Conservation (phyloP, 2,797 vertebrate species). For the Craterocephalus amniculus region DNA sequence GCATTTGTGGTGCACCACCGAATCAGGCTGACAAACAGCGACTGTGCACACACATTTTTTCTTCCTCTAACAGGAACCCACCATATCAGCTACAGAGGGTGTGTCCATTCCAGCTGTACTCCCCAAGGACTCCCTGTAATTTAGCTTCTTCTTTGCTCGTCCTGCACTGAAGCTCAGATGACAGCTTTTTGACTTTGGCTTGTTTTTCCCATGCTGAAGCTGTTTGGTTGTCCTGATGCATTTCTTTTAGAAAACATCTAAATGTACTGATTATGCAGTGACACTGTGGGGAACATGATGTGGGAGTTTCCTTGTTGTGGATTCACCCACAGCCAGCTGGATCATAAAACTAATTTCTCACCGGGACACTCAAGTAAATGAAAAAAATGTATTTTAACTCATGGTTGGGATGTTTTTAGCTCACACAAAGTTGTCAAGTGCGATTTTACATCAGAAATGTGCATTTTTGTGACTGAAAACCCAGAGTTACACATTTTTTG, state of each 20-base stretch:
- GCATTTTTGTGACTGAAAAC: background rate
- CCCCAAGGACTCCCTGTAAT: slow-evolving; percentile 76
- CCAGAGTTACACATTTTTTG: background rate
- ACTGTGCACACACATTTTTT: background rate
- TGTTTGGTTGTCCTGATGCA: background rate
- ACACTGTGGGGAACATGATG: background rate
- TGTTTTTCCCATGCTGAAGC: background rate
- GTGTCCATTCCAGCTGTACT: slow-evolving; percentile 74
- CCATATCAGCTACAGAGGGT: slow-evolving; percentile 68
- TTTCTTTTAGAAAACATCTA: background rate
- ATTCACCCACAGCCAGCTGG: slow-evolving; percentile 10
- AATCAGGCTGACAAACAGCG: background rate
- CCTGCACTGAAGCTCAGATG: slow-evolving; percentile 16
- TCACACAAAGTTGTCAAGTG: no score
- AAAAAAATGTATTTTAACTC: no score
- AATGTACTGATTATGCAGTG: background rate
- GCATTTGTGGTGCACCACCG: background rate
- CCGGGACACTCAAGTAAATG: background rate
- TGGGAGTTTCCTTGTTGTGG: slow-evolving; percentile 21
- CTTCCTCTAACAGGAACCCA: slow-evolving; percentile 44
- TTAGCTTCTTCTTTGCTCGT: slow-evolving; percentile 65
- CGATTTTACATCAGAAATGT: no score
- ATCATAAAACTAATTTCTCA: slow-evolving; percentile 23
- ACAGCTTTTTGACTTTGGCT: background rate
- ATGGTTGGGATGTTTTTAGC: no score